Percentiles rank a stretch among this genome's conserved stretches.
phyloP scores from a whole-genome alignment of 2,113 vertebrate species.

The Microtus pennsylvanicus region DNA sequence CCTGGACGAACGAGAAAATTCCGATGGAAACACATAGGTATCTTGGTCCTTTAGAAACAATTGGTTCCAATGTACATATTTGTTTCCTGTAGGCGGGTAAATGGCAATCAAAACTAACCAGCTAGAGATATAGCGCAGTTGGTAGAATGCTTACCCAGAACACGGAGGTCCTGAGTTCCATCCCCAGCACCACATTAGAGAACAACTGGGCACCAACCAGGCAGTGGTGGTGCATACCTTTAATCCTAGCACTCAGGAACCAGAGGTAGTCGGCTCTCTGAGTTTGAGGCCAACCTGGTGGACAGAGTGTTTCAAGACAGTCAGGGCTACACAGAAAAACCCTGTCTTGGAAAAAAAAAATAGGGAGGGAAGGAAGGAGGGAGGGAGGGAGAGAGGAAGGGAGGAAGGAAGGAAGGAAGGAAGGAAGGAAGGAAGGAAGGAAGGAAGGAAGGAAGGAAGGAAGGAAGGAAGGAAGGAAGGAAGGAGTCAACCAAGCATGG shows the following conservation, averaged over 20 bases:
- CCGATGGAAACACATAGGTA: conserved; percentile 97
- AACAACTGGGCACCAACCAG: not conserved
- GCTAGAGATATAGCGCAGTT: not conserved
- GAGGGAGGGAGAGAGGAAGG: too few species aligned
- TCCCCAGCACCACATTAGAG: not conserved
- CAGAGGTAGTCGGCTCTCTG: not conserved
- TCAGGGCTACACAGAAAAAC: not conserved
- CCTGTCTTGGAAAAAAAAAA: not conserved
- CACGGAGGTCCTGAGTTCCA: not conserved
- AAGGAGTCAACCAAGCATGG: not conserved
- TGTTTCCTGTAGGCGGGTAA: not conserved
- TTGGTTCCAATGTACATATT: not conserved
- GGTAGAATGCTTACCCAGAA: not conserved
- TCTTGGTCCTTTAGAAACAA: conserved; percentile 31
- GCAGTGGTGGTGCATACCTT: not conserved
- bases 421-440: not conserved
- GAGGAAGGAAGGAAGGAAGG: too few species aligned
- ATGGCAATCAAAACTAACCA: not conserved
- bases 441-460: too few species aligned
- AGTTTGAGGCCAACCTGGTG: not conserved
- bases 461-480: too few species aligned
- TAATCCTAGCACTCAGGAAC: not conserved
- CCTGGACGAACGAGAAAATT: conserved; percentile 95
- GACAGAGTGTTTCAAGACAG: not conserved
- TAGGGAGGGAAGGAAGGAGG: too few species aligned